These are phyloP conservation scores for Anhinga rufa DNA, from an alignment of 2,113 vertebrate genomes.

Conservation along the genomic window DNA sequence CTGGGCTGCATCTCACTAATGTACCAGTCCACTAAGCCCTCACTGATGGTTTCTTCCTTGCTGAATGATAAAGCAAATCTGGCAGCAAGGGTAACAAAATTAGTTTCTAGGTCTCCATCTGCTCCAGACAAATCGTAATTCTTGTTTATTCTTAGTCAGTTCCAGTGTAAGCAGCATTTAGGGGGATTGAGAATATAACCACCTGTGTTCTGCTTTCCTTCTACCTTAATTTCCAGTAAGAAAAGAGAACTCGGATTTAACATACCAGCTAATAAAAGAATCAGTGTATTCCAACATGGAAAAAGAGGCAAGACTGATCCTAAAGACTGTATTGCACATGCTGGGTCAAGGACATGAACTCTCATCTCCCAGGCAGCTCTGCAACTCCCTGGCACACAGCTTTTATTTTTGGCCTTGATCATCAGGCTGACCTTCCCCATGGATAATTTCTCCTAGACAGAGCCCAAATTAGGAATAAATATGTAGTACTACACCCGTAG, in stretches of 20 bases:
- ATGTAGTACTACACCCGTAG: slow-evolving; percentile 9
- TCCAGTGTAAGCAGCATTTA: background rate
- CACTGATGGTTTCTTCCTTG: background rate
- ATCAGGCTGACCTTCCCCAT: slow-evolving; percentile 32
- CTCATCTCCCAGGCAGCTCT: background rate
- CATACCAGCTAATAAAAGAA: background rate
- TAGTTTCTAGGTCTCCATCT: background rate
- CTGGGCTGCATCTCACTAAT: background rate
- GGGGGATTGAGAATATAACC: background rate
- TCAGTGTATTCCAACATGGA: background rate
- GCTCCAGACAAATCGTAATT: background rate
- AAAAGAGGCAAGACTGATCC: background rate
- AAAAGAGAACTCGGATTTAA: background rate
- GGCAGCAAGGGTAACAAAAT: background rate
- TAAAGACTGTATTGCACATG: background rate
- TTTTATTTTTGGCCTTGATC: slow-evolving; percentile 54
- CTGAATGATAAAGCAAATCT: background rate
- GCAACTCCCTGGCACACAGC: background rate
- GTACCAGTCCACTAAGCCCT: background rate
- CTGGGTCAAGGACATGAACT: background rate
- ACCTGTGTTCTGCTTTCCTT: background rate
- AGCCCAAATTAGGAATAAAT: slow-evolving; percentile 64
- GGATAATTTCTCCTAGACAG: slow-evolving; percentile 46
- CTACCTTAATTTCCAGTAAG: background rate
- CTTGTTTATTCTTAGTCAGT: background rate